Percentiles rank a stretch among this genome's conserved stretches.
Evolutionary conservation across 2,888 invertebrate genomes (phyloP).

Genomic region (Druceiella hillmani): DNA sequence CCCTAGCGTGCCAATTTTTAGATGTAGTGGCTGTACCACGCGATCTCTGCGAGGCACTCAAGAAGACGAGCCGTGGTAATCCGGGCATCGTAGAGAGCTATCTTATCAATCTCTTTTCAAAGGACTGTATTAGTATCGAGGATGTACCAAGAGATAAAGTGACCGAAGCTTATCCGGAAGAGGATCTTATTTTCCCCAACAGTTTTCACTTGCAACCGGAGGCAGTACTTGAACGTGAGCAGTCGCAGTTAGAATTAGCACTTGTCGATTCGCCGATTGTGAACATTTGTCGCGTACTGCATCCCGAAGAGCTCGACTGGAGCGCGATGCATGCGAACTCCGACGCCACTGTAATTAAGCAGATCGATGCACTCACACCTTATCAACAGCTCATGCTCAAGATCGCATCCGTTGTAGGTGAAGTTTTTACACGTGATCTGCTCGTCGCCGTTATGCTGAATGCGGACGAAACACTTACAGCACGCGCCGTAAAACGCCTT

Average conservation of each 20-base stretch:
- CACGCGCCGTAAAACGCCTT: constrained; percentile 50
- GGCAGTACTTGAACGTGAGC: constrained; percentile 29
- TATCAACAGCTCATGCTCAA: constrained; percentile 57
- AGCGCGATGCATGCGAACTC: constrained; percentile 28
- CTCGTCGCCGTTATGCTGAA: constrained; percentile 51
- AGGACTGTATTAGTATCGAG: constrained; percentile 37
- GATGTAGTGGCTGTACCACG: constrained; percentile 52
- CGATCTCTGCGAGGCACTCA: constrained; percentile 45
- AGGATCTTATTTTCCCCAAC: constrained; percentile 37
- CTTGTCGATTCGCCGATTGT: not conserved
- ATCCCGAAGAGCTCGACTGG: constrained; percentile 17
- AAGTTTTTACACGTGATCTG: constrained; percentile 46
- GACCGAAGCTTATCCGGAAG: constrained; percentile 28
- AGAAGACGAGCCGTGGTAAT: constrained; percentile 41
- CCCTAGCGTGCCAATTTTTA: constrained; percentile 56
- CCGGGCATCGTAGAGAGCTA: constrained; percentile 52
- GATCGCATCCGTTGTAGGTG: constrained; percentile 54
- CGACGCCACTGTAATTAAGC: constrained; percentile 47
- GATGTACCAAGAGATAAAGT: constrained; percentile 32
- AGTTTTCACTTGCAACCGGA: constrained; percentile 32
- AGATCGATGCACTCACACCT: constrained; percentile 52
- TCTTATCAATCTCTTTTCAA: constrained; percentile 46
- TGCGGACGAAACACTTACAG: constrained; percentile 41
- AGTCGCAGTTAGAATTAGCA: not conserved
- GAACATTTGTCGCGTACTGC: not conserved